Base-by-base conservation (phyloP, 2,113 vertebrate genomes). In the Marmota monax region DNA sequence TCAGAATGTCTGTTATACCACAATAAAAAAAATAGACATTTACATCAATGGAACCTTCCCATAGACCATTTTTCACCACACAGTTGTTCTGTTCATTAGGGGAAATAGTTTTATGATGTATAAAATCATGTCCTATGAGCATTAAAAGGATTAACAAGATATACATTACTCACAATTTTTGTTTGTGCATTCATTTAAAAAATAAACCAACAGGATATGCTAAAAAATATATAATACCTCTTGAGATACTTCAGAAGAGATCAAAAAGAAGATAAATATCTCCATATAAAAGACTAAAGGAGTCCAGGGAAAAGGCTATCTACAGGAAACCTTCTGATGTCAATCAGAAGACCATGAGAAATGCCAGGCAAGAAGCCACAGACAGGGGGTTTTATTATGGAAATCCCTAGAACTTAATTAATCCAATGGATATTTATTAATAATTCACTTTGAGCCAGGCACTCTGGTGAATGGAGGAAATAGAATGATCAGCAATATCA, bases 111-210 rank as follows among this genome's bases (percentile, higher is more conserved):
- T 91, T 29, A 78, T 39, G 34, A 84, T 32, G 0, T 86, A 27
- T 73, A 86, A 84, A 93, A 69, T 58, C 20, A 58, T 58, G 56
- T 20, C 6, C 51, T 86, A n/a, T 84, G 18, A 27, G 7, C 42
- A 83, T 84, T 94, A 82, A 82, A 89, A 93, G 69, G 4, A 91
- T 58, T 58, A 65, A 56, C n/a, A 93, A 79, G 42, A 88, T 80
- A 34, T 82, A 58, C 70, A 65, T 65, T 76, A 80, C 32, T 84
- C 78, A 39, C 13, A 82, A 88, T 27, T 63, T 92, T 78, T 90
- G 29, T 84, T 77, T 79, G 16, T 25, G 56, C 13, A 18, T 90
- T 80, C 14, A 67, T 95, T 93, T 63, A 63, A 78, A 27, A 96
- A 78, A 72, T 37, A 86, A 9, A 69, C 18, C 10, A 29, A 56